Evolutionary conservation across 2,113 vertebrate genomes (phyloP).

Genomic region (Oryzias curvinotus): DNA sequence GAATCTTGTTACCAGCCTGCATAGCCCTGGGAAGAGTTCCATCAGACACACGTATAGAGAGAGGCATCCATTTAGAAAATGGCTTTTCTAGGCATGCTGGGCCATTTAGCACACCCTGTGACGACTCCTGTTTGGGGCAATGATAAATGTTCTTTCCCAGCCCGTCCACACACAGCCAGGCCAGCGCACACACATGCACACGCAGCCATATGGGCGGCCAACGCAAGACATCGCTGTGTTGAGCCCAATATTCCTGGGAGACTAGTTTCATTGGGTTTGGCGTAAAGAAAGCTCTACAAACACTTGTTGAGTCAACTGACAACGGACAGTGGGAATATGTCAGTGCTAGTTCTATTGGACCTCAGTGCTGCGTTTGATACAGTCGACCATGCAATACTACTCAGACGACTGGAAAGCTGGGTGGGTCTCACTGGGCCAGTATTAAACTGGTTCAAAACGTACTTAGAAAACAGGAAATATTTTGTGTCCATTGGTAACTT

Average conservation of each 20-base stretch:
- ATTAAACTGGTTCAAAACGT: too few species aligned
- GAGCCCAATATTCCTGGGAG: conserved; percentile 16
- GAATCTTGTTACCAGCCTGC: conserved; percentile 79
- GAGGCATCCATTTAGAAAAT: conserved; percentile 86
- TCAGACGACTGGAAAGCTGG: too few species aligned
- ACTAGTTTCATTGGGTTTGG: conserved; percentile 20
- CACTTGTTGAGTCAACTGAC: conserved; percentile 9
- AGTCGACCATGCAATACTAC: too few species aligned
- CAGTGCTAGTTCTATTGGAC: too few species aligned
- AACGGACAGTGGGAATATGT: too few species aligned
- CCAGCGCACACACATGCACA: conserved; percentile 40
- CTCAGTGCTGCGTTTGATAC: too few species aligned
- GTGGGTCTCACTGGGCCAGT: too few species aligned
- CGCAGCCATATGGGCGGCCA: conserved; percentile 35
- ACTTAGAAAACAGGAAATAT: too few species aligned
- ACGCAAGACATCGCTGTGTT: conserved; percentile 30
- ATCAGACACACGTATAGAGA: conserved; percentile 79
- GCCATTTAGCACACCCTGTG: conserved; percentile 82
- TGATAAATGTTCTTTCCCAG: conserved; percentile 75
- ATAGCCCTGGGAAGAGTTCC: conserved; percentile 79
- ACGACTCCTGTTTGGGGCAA: conserved; percentile 78
- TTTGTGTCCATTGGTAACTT: too few species aligned
- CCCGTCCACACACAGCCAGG: conserved; percentile 48
- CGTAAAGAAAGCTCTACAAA: conserved; percentile 14
- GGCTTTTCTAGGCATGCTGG: conserved; percentile 81